These are phyloP conservation scores for Leptarthrus brevirostris DNA, from an alignment of 2,888 invertebrate genomes.

Conservation along the genomic window DNA sequence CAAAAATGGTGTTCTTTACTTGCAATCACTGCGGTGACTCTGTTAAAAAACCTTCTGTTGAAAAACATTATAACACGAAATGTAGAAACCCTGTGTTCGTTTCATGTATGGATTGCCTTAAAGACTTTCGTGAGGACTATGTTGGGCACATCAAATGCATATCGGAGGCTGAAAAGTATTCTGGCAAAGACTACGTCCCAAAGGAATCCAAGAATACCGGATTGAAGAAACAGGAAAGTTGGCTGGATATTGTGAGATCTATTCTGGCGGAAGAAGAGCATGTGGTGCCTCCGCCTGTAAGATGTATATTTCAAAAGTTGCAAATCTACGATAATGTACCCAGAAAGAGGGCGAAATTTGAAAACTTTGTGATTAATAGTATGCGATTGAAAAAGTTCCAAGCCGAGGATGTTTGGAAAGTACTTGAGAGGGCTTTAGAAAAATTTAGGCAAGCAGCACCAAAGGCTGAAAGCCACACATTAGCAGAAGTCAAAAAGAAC, in stretches of 20 bases:
- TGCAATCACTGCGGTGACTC: constrained; percentile 93
- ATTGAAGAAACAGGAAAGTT: constrained; percentile 85
- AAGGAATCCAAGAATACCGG: constrained; percentile 82
- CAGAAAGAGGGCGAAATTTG: constrained; percentile 84
- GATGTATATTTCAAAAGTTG: constrained; percentile 75
- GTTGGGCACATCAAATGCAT: constrained; percentile 85
- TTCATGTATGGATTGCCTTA: constrained; percentile 93
- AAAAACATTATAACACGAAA: constrained; percentile 83
- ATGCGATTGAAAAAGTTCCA: constrained; percentile 72
- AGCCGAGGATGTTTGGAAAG: constrained; percentile 75
- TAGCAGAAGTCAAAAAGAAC: background rate
- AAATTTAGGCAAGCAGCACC: constrained; percentile 64
- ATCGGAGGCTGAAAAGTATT: constrained; percentile 88
- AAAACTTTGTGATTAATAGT: constrained; percentile 79
- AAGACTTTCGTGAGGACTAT: constrained; percentile 86
- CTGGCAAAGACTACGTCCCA: constrained; percentile 81
- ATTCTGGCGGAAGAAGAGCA: constrained; percentile 62
- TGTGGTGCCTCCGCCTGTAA: constrained; percentile 68
- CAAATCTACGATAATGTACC: constrained; percentile 84
- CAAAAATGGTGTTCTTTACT: constrained; percentile 91
- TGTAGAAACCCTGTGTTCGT: constrained; percentile 78
- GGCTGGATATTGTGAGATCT: constrained; percentile 70
- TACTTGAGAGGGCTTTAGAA: constrained; percentile 70
- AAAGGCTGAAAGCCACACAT: no score
- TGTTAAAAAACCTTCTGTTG: constrained; percentile 90